Base-by-base conservation (phyloP, 2,888 invertebrate genomes). In the Andrena chrysosceles region DNA sequence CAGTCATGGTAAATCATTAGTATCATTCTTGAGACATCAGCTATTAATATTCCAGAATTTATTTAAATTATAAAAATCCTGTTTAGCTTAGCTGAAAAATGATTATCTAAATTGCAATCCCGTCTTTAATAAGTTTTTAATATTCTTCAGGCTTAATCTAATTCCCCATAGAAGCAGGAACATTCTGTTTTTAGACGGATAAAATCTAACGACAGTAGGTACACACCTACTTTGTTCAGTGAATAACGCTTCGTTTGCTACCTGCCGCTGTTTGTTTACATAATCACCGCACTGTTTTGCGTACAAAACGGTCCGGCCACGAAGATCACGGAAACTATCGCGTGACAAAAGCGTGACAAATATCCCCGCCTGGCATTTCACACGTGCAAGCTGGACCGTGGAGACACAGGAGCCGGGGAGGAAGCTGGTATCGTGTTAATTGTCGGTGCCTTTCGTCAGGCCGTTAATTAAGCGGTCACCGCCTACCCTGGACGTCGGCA, bases 391-490 rank as follows among this genome's bases (percentile, higher is more conserved):
- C 59, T 69, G 69, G 64, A 66, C 70, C 56, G 49, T 8, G 52
- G 48, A n/a, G 48, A 20, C 35, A 69, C 79, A 68, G 29, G n/a
- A 64, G 74, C 29, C 68, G 56, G 83, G 75, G 88, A 90, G 91
- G 89, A 91, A 91, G 86, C 85, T 79, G 81, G 87, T 54, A 63
- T 81, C 88, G 86, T 90, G 90, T 90, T 91, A 91, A 92, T 91
- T 85, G 91, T 84, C 85, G 81, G 85, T 87, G 84, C 84, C 90
- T 93, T 92, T 92, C 92, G 91, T 91, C 92, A 89, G 89, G 86
- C 89, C 91, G 88, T 93, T 92, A 93, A 93, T 93, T 93, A 93
- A 88, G 67, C 85, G 87, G 87, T 83, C 81, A 78, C 88, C 88
- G 88, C 87, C 88, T 79, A 86, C 81, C 59, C 73, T 81, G 48